Conservation (phyloP, 2,113 vertebrate species). For the Aptenodytes patagonicus region DNA sequence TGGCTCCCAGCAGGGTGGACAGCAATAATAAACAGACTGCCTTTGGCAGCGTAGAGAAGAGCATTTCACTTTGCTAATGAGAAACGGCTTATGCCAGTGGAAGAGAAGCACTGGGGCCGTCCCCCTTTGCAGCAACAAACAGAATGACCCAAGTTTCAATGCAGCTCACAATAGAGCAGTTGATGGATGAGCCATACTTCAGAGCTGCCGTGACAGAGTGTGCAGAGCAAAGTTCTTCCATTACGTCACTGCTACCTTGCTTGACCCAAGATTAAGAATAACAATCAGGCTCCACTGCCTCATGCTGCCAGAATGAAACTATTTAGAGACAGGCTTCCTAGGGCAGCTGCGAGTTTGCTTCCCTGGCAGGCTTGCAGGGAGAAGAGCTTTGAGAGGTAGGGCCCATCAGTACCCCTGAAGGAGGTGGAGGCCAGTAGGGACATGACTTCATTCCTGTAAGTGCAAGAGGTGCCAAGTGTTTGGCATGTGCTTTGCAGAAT, state of each 20-base stretch:
- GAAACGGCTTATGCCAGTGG: neutral
- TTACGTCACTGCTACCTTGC: conserved; percentile 28
- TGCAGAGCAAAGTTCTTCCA: neutral
- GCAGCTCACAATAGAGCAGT: neutral
- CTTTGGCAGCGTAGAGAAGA: neutral
- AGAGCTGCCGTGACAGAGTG: neutral
- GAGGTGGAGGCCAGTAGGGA: neutral
- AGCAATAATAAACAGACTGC: neutral
- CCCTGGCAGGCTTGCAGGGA: neutral
- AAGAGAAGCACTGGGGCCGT: neutral
- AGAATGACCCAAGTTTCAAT: neutral
- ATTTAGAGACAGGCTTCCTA: neutral
- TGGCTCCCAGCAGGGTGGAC: neutral
- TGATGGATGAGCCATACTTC: neutral
- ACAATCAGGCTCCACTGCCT: neutral
- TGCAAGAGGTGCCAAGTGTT: neutral
- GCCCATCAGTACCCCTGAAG: neutral
- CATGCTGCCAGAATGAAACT: neutral
- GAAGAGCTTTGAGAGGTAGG: neutral
- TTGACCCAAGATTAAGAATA: conserved; percentile 42
- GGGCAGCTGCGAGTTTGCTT: neutral
- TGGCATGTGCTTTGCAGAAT: neutral
- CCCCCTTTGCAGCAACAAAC: neutral
- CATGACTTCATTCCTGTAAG: neutral
- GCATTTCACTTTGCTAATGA: neutral